Percentiles rank a stretch among this genome's conserved stretches.
phyloP scores from a whole-genome alignment of 2,888 invertebrate genomes.

The Heliconius ethilla region DNA sequence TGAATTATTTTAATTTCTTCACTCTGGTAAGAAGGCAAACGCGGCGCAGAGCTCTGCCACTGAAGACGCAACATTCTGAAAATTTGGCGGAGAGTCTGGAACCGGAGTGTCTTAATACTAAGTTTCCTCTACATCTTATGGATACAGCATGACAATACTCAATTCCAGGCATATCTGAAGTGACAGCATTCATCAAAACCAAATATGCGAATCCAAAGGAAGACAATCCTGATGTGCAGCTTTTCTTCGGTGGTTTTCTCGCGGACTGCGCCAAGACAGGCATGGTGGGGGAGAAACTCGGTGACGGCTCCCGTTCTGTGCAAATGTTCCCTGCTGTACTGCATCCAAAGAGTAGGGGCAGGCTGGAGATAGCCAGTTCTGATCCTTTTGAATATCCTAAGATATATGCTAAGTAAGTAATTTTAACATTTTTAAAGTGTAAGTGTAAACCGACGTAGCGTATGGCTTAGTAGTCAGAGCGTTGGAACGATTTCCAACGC shows the following conservation, averaged over 20 bases:
- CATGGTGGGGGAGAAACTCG: constrained; percentile 90
- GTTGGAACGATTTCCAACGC: no score
- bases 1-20: no score
- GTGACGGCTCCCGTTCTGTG: constrained; percentile 85
- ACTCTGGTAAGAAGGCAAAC: no score
- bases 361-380: constrained; percentile 85
- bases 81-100: background rate
- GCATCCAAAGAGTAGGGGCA: constrained; percentile 93
- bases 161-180: constrained; percentile 87
- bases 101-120: background rate
- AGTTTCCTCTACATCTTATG: background rate
- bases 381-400: constrained; percentile 92
- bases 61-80: background rate
- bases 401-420: constrained; percentile 89
- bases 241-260: constrained; percentile 93
- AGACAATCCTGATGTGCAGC: constrained; percentile 92
- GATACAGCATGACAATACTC: background rate
- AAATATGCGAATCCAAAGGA: constrained; percentile 88
- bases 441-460: background rate
- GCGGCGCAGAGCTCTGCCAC: no score
- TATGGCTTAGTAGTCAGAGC: no score
- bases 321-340: constrained; percentile 90
- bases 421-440: background rate
- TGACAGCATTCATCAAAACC: constrained; percentile 91
- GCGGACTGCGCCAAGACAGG: constrained; percentile 93